Conservation (phyloP, 2,113 vertebrate species). For the Leptodactylus fuscus region DNA sequence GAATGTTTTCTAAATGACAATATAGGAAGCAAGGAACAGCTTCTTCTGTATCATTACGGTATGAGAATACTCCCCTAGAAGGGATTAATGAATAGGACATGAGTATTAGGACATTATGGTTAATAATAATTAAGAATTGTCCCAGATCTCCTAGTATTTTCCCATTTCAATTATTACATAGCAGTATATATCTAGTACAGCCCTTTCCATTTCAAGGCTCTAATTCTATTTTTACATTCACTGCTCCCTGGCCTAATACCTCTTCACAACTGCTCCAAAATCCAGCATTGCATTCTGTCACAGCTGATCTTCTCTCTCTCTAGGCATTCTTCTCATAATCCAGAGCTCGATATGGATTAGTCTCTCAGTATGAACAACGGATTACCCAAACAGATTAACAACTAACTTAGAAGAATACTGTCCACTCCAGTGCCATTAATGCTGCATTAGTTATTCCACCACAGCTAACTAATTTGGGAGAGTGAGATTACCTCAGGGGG, state of each 20-base stretch:
- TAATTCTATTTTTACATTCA: slow-evolving; percentile 45
- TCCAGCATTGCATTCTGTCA: slow-evolving; percentile 52
- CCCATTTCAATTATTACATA: neutral
- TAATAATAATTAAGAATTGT: slow-evolving; percentile 1
- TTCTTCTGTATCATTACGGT: neutral
- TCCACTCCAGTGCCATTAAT: slow-evolving; percentile 58
- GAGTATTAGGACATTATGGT: neutral
- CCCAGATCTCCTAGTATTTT: neutral
- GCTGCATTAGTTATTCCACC: slow-evolving; percentile 59
- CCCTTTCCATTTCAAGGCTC: neutral
- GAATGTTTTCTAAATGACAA: neutral
- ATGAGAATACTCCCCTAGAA: neutral
- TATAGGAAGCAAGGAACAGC: neutral
- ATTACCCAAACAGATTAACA: slow-evolving; percentile 60
- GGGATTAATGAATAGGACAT: neutral
- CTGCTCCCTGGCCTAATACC: slow-evolving; percentile 42
- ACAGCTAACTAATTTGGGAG: slow-evolving; percentile 59
- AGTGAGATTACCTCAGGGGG: slow-evolving; percentile 55
- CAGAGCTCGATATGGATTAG: slow-evolving; percentile 59
- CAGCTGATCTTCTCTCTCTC: slow-evolving; percentile 57
- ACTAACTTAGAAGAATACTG: slow-evolving; percentile 59
- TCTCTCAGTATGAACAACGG: slow-evolving; percentile 60
- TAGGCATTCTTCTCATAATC: slow-evolving; percentile 56
- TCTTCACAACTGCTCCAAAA: slow-evolving; percentile 50
- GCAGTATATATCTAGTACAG: neutral